Evolutionary conservation across 1,140 invertebrate genomes (phyloP).

Genomic region (Archegozetes longisetosus): DNA sequence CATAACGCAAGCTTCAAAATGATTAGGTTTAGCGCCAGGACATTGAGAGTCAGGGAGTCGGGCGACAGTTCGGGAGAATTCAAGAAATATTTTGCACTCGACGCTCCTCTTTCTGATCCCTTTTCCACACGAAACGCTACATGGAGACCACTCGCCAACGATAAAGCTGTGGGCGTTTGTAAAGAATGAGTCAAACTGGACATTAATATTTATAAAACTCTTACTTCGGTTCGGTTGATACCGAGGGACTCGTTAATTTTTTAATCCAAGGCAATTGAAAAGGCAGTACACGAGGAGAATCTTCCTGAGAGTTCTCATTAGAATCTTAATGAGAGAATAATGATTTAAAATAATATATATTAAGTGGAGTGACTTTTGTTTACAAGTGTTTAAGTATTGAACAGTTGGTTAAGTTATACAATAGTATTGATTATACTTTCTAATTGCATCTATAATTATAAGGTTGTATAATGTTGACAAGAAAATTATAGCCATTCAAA

Average conservation of each 20-base stretch:
- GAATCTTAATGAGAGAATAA: slow-evolving; percentile 17
- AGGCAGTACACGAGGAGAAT: slow-evolving; percentile 12
- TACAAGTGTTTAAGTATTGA: too few relatives aligned
- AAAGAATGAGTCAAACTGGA: too few relatives aligned
- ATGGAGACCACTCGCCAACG: slow-evolving; percentile 63
- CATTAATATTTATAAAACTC: neutral
- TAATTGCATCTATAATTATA: too few relatives aligned
- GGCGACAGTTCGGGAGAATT: slow-evolving; percentile 68
- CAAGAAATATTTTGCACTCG: slow-evolving; percentile 80
- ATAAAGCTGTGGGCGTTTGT: slow-evolving; percentile 54
- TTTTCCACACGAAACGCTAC: slow-evolving; percentile 74
- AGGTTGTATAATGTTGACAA: too few relatives aligned
- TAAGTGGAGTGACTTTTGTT: too few relatives aligned
- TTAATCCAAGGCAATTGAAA: neutral
- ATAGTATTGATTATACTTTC: too few relatives aligned
- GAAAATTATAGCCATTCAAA: too few relatives aligned
- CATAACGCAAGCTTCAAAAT: slow-evolving; percentile 13
- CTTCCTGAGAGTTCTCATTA: slow-evolving; percentile 20
- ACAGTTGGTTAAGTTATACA: too few relatives aligned
- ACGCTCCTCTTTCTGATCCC: slow-evolving; percentile 61
- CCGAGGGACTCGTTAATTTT: neutral
- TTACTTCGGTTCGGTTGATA: slow-evolving; percentile 17
- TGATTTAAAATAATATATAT: too few relatives aligned
- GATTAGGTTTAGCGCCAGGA: slow-evolving; percentile 27
- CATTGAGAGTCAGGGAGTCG: slow-evolving; percentile 75